phyloP scores from a whole-genome alignment of 1,140 invertebrate genomes.

The Leptonema lineaticorne region DNA sequence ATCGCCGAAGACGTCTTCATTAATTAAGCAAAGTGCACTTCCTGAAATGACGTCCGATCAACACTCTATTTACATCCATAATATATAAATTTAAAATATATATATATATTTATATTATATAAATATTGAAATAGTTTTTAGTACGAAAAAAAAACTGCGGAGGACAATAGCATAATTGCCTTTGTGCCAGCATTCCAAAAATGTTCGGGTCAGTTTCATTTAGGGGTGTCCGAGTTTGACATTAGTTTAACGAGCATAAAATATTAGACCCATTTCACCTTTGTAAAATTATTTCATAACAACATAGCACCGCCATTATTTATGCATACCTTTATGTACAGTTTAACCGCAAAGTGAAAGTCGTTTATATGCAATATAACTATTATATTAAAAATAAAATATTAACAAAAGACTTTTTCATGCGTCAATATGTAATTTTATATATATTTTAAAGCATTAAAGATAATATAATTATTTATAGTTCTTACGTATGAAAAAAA shows the following conservation, averaged over 20 bases:
- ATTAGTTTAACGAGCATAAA: constrained; percentile 36
- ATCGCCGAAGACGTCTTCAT: constrained; percentile 36
- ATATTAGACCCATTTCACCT: constrained; percentile 33
- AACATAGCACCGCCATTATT: constrained; percentile 22
- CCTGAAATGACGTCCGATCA: neutral
- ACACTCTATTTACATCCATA: neutral
- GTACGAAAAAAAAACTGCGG: neutral
- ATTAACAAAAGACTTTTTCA: neutral
- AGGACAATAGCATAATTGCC: neutral
- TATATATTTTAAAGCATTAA: neutral
- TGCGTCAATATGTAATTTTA: neutral
- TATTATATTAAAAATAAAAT: neutral
- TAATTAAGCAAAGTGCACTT: constrained; percentile 27
- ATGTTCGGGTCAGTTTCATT: constrained; percentile 14
- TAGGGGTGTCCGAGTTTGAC: constrained; percentile 22
- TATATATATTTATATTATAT: neutral
- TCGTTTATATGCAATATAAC: neutral
- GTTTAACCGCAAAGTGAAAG: too few species aligned
- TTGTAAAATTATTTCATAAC: constrained; percentile 35
- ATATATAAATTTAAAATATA: neutral
- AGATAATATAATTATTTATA: neutral
- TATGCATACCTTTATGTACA: constrained; percentile 22
- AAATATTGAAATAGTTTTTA: too few species aligned
- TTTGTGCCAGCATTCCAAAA: neutral
- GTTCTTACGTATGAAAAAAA: neutral